Evolutionary conservation across 64 coral and sea anemone genomes (phyloP), one percentile per base, ranked within the genome.

Genomic region (Pocillopora verrucosa): DNA sequence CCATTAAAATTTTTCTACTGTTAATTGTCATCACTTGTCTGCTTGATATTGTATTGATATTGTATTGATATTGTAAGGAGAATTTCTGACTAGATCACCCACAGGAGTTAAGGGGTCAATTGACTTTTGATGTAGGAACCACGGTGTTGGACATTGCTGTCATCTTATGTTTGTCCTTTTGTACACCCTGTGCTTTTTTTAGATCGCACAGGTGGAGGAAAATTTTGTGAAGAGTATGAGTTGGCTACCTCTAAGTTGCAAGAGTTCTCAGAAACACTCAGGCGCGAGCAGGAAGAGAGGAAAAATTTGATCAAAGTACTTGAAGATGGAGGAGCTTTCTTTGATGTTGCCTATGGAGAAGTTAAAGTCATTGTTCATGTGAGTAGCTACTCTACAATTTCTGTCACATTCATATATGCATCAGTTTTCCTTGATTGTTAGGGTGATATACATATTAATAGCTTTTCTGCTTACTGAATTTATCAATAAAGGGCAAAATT

Each of bases 281-380:
- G 90, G 26, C 72, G 76, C 35, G 93, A 98, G 81, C 89, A 92
- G 58, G 87, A 95, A 12, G 89, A 98, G 34, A 92, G 93, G 15
- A 67, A 15, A 17, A 64, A 91, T 12, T 13, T 98, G 58, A 79
- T 98, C 20, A 63, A 89, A 36, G 34, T 88, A 60, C 72, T 98
- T 20, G 93, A 98, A 79, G 96, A 98, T 93, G 93, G 96, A 36
- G 90, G 91, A 69, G 88, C 91, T 24, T 98, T 95, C 75, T 98
- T 91, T 95, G 90, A 98, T 80, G 87, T 91, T 37, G 84, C 96
- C 15, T 92, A 93, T 84, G 90, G 94, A 65, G 96, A 98, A 93
- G 96, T 95, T 4, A 95, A 95, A 93, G 88, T 98, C 36, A 98
- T 98, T 56, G 96, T 95, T 5, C 94, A 98, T 93, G 96, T 98